Percentiles rank a stretch among this genome's conserved stretches.
phyloP scores from a whole-genome alignment of 2,797 vertebrate species.

The Xiphophorus birchmanni region DNA sequence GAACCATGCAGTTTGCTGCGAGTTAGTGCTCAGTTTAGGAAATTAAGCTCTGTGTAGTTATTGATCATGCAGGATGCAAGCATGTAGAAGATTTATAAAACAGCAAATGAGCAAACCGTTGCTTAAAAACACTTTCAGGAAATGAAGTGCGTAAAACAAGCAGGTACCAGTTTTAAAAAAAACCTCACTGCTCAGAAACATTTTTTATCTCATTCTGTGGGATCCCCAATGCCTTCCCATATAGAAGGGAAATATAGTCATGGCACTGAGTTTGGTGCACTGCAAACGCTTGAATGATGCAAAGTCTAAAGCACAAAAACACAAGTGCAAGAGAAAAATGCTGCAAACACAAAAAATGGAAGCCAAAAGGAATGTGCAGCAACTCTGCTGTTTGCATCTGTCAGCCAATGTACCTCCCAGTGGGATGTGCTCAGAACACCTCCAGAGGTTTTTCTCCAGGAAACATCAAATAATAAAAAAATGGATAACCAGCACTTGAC shows the following conservation, averaged over 20 bases:
- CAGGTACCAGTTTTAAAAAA: not conserved
- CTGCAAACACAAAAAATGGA: too few species aligned
- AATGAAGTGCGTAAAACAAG: conserved; percentile 11
- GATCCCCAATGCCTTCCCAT: not conserved
- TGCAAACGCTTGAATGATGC: too few species aligned
- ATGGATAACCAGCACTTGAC: too few species aligned
- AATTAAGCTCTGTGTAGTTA: conserved; percentile 54
- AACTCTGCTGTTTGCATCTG: too few species aligned
- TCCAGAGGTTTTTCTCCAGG: not conserved
- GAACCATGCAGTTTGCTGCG: conserved; percentile 41
- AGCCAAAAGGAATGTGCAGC: too few species aligned
- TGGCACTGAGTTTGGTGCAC: not conserved
- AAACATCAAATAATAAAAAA: too few species aligned
- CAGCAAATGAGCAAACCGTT: conserved; percentile 11
- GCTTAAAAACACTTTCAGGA: conserved; percentile 10
- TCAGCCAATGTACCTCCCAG: too few species aligned
- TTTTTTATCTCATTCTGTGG: not conserved
- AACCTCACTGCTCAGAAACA: not conserved
- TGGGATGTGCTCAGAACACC: not conserved
- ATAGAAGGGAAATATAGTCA: not conserved
- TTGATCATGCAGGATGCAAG: conserved; percentile 22
- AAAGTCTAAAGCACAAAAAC: too few species aligned
- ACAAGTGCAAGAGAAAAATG: too few species aligned
- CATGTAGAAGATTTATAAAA: conserved; percentile 35
- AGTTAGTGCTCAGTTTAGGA: conserved; percentile 56